Conservation (phyloP, 2,113 vertebrate species). For the Formicarius rufipectus region DNA sequence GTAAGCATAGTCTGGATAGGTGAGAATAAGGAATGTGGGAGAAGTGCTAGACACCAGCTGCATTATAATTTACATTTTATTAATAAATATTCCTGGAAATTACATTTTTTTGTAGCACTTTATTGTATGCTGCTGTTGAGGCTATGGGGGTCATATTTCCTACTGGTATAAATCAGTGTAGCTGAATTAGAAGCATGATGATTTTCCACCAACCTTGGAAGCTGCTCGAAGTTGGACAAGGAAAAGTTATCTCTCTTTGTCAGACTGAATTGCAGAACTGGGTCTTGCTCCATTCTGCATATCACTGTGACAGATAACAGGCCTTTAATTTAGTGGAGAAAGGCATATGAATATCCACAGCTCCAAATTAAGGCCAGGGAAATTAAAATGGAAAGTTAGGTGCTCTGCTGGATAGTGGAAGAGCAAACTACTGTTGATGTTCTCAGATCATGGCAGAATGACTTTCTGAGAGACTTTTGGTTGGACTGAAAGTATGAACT, state of each 20-base stretch:
- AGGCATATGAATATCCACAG: not conserved
- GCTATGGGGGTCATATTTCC: not conserved
- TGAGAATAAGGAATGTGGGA: not conserved
- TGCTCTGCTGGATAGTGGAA: not conserved
- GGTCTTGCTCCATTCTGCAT: not conserved
- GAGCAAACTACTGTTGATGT: not conserved
- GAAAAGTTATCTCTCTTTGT: not conserved
- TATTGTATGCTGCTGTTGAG: not conserved
- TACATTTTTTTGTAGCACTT: not conserved
- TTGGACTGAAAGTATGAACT: not conserved
- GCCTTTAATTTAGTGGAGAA: not conserved
- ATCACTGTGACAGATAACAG: not conserved
- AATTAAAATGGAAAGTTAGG: not conserved
- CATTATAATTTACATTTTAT: not conserved
- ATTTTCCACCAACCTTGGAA: not conserved
- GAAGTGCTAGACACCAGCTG: not conserved
- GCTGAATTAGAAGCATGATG: not conserved
- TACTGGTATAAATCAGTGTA: not conserved
- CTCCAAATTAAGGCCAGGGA: not conserved
- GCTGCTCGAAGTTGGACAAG: not conserved
- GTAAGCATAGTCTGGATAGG: not conserved
- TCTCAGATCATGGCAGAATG: not conserved
- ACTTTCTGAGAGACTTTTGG: not conserved
- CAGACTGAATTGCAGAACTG: not conserved
- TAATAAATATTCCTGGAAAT: constrained; percentile 5